Evolutionary conservation across 2,888 invertebrate species (phyloP).

Genomic region (Eutolmus rufibarbis): DNA sequence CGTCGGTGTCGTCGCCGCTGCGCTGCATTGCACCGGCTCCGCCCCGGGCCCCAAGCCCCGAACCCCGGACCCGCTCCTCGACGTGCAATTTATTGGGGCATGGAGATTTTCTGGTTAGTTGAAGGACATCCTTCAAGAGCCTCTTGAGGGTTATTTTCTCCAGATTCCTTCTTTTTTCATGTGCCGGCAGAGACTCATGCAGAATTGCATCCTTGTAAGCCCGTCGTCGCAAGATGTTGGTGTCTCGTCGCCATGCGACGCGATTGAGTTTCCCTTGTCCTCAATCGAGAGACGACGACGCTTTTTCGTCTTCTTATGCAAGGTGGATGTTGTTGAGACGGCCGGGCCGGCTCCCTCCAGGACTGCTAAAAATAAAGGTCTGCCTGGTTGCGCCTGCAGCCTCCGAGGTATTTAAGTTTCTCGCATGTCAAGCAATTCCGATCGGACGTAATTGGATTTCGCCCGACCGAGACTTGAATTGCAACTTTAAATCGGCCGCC

Average conservation of each 20-base stretch:
- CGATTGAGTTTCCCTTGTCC: conserved; percentile 27
- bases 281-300: conserved; percentile 14
- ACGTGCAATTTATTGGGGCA: conserved; percentile 19
- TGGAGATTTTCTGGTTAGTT: conserved; percentile 36
- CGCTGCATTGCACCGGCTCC: neutral
- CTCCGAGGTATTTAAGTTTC: conserved; percentile 1
- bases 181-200: neutral
- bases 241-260: conserved; percentile 7
- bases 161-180: neutral
- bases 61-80: neutral
- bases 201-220: conserved; percentile 32
- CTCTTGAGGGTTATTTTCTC: conserved; percentile 29
- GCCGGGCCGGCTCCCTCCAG: neutral
- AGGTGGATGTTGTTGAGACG: conserved; percentile 33
- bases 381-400: neutral
- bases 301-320: conserved; percentile 28
- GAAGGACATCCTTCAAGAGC: conserved; percentile 34
- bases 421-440: neutral
- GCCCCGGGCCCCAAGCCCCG: neutral
- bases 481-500: neutral
- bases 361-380: conserved; percentile 7
- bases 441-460: neutral
- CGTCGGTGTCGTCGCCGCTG: neutral
- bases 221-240: conserved; percentile 11
- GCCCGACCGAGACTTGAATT: neutral